Base-by-base conservation (phyloP, 2,888 invertebrate genomes). In the Temnothorax rugatulus region DNA sequence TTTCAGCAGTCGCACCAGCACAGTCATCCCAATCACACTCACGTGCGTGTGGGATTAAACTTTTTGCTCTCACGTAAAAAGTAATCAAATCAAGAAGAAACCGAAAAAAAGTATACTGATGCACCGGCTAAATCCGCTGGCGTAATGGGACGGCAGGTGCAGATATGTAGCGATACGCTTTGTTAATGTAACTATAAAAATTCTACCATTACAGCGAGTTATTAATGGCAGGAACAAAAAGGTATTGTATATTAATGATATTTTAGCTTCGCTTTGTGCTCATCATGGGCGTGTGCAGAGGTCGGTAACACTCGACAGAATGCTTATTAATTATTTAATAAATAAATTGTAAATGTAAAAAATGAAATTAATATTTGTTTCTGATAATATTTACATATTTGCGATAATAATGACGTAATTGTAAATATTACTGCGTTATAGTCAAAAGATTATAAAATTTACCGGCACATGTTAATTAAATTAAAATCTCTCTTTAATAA, bases 1-100 rank as follows among this genome's bases (percentile, higher is more conserved):
- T 41, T 82, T 75, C 76, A 50, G 44, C 75, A 68, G 50, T 63
- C 41, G 52, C 59, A 29, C 7, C 18, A 34, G 21, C 47, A 47
- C 25, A 34, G 8, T 64, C 9, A 44, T 38, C 13, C 9, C 47
- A 21, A n/a, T 18, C 21, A 34, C 25, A 38, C 59, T 54, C 50
- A 21, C 44, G 57, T 11, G 38, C 61, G 79, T 57, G 29, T 74
- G 66, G 34, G 73, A 83, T 86, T 75, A 81, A 81, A 86, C 59
- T 66, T 87, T 87, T 84, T 87, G 79, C 69, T 74, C 47, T 57
- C 15, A 4, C 29, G 38, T 41, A 21, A 15, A 44, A 50, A 73
- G 44, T 68, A 71, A 68, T 85, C 59, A 47, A 47, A 59, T 15
- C 18, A 41, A 29, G 69, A 77, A 29, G 25, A 74, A 52, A 7